Evolutionary conservation across 2,888 invertebrate genomes (phyloP), one percentile per base, ranked within the genome.

Genomic region (Pyralis farinalis): DNA sequence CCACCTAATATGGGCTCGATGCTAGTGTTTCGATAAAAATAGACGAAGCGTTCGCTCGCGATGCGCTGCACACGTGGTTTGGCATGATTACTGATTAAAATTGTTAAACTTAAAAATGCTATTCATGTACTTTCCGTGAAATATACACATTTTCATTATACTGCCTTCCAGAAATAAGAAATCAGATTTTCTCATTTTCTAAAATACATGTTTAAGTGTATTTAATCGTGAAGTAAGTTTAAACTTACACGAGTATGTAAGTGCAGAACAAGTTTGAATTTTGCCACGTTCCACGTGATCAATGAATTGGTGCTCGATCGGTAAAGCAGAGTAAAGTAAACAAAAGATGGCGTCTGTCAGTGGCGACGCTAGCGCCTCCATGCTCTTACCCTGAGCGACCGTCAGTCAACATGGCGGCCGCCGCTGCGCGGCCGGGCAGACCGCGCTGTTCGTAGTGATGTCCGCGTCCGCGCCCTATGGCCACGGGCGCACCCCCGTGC

Each of bases 361-460:
- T 47, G 50, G 74, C 81, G 83, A 80, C 58, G 59, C 63, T 72
- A 81, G 88, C 88, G 85, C 85, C 78, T 47, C 68, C 61, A 71
- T 56, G 63, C 55, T 57, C 60, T 50, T 55, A 49, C 48, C 51
- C 49, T 51, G 55, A 63, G 62, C 64, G 64, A 66, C 64, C 71
- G 74, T 64, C 73, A 81, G 85, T 81, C 87, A 92, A 91, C 77
- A 92, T 92, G 92, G 92, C 91, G 81, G 91, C 84, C 79, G 82
- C 72, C 82, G 79, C 78, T 86, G 90, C 86, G 82, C 83, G 78
- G 83, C 69, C 79, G 78, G 80, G 63, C 75, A 69, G 72, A 68
- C 71, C 71, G 82, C 77, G 81, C 71, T 66, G 67, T 63, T 73
- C 63, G 68, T 79, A 83, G 83, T 82, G 61, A 91, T 92, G 92